phyloP scores from a whole-genome alignment of 53 echinoderm and acorn worm genomes.

The Temnopleurus reevesii region DNA sequence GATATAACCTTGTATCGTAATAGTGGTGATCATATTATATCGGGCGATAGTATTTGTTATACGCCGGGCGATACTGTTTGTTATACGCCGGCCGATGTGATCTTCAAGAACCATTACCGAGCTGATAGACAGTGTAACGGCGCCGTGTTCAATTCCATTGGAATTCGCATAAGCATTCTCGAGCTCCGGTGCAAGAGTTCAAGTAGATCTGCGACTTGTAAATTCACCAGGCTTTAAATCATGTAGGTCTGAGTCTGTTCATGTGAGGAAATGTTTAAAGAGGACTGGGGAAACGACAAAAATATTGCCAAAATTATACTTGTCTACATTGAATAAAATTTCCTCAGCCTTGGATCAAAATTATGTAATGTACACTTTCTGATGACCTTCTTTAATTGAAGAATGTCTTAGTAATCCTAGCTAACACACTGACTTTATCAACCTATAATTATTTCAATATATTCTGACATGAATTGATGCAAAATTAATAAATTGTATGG shows the following conservation, averaged over 20 bases:
- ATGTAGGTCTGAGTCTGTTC: neutral
- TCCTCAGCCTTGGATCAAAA: no score
- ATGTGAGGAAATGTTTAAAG: neutral
- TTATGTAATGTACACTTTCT: no score
- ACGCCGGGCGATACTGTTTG: neutral
- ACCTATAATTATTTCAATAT: no score
- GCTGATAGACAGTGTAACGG: constrained; percentile 6
- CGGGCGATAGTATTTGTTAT: neutral
- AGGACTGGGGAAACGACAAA: no score
- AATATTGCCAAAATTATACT: no score
- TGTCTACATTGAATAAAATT: no score
- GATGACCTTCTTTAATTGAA: no score
- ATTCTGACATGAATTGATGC: no score
- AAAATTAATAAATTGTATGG: no score
- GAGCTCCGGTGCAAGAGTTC: constrained; percentile 17
- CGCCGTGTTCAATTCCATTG: constrained; percentile 24
- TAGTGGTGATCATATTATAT: neutral
- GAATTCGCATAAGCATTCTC: constrained; percentile 8
- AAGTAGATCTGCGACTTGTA: neutral
- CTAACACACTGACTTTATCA: no score
- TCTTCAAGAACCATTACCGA: constrained; percentile 19
- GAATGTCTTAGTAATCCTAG: no score
- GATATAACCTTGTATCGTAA: neutral
- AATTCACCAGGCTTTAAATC: neutral
- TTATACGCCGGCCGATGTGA: neutral